Evolutionary conservation across 2,888 invertebrate genomes (phyloP).

Genomic region (Iphiclides podalirius): DNA sequence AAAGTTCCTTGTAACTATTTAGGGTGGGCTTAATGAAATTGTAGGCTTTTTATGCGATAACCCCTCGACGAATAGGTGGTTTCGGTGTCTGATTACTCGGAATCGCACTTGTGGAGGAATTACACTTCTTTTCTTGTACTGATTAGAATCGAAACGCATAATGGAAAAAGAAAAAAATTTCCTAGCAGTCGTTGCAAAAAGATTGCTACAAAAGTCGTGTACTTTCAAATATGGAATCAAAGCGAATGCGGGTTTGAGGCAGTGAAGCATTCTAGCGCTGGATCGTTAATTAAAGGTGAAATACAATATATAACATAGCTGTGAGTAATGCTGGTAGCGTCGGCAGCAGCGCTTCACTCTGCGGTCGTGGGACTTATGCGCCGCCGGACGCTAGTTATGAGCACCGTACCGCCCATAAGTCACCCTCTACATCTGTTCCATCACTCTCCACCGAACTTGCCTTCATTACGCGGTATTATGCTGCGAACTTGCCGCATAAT

Average conservation of each 20-base stretch:
- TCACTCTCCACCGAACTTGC: slow-evolving; percentile 45
- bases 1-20: slow-evolving; percentile 76
- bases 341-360: slow-evolving; percentile 48
- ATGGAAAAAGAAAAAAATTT: too few relatives aligned
- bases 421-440: slow-evolving; percentile 60
- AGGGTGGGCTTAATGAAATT: slow-evolving; percentile 71
- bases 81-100: slow-evolving; percentile 39
- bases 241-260: too few relatives aligned
- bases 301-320: slow-evolving; percentile 39
- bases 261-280: slow-evolving; percentile 1
- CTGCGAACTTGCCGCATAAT: slow-evolving; percentile 23
- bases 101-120: slow-evolving; percentile 31
- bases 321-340: slow-evolving; percentile 54
- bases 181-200: too few relatives aligned
- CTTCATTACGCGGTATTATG: slow-evolving; percentile 39
- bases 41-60: slow-evolving; percentile 60
- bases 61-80: slow-evolving; percentile 49
- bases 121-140: slow-evolving; percentile 31
- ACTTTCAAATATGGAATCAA: too few relatives aligned
- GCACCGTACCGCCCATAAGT: slow-evolving; percentile 56
- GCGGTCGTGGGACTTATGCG: slow-evolving; percentile 70
- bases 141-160: slow-evolving; percentile 28
- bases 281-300: slow-evolving; percentile 38
- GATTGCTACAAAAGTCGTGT: too few relatives aligned
- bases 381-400: slow-evolving; percentile 68